Evolutionary conservation across 1,140 invertebrate genomes (phyloP).

Genomic region (Cataglyphis hispanica): DNA sequence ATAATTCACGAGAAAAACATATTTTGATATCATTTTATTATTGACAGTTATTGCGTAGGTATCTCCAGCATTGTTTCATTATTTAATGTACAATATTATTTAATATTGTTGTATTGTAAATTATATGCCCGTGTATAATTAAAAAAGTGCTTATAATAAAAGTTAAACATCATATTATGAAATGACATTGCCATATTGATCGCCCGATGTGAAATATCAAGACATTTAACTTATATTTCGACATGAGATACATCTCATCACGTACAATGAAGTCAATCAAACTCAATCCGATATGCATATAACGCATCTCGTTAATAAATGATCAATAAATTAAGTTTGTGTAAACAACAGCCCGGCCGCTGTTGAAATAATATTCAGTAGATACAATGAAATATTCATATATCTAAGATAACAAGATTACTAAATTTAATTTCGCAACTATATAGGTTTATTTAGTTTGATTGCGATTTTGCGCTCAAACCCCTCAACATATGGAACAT

Average conservation of each 20-base stretch:
- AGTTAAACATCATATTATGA: slow-evolving; percentile 1
- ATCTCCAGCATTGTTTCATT: neutral
- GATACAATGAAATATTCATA: slow-evolving; percentile 37
- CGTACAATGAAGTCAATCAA: slow-evolving; percentile 58
- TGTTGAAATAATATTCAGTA: slow-evolving; percentile 4
- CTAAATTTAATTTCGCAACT: neutral
- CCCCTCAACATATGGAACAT: neutral
- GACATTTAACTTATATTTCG: slow-evolving; percentile 29
- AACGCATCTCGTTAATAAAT: slow-evolving; percentile 63
- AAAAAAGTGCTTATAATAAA: neutral
- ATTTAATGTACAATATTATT: too few species aligned
- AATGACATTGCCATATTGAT: slow-evolving; percentile 30
- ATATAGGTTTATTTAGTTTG: slow-evolving; percentile 17
- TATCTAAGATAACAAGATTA: slow-evolving; percentile 48
- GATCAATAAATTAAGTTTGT: slow-evolving; percentile 64
- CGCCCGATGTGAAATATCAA: neutral
- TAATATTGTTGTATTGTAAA: neutral
- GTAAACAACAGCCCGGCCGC: neutral
- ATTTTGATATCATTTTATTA: neutral
- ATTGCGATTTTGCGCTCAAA: neutral
- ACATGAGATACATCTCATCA: neutral
- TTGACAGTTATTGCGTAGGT: neutral
- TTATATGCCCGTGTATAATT: neutral
- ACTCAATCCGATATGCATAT: slow-evolving; percentile 34
- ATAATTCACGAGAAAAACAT: neutral